Evolutionary conservation across 2,797 vertebrate genomes (phyloP).

Genomic region (Hypotaenidia okinawae): DNA sequence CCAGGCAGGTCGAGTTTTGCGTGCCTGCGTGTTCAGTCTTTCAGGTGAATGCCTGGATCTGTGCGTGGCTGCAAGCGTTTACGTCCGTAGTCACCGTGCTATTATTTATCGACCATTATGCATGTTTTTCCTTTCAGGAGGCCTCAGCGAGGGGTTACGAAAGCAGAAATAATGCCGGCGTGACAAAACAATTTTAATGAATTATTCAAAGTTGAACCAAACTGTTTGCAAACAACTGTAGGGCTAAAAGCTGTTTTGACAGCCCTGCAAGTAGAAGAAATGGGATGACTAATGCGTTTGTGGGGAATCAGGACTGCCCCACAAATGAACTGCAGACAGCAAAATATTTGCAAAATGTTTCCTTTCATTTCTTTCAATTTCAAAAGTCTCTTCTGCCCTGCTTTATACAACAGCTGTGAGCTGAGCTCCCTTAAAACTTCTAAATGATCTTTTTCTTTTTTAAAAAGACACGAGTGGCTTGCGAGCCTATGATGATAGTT

Average conservation of each 20-base stretch:
- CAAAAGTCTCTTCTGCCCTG: background rate
- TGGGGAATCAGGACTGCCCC: background rate
- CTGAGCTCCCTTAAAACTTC: background rate
- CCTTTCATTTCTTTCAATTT: background rate
- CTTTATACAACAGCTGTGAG: background rate
- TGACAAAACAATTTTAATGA: background rate
- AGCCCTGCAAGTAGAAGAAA: background rate
- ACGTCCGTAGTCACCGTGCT: background rate
- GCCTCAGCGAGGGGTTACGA: background rate
- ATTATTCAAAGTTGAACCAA: background rate
- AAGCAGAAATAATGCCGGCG: background rate
- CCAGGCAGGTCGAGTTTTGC: background rate
- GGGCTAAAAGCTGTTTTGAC: background rate
- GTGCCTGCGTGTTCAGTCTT: background rate
- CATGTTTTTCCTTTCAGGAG: slow-evolving; percentile 1
- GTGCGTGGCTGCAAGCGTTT: background rate
- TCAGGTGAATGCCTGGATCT: background rate
- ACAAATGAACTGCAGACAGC: background rate
- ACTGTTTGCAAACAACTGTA: background rate
- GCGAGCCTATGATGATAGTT: background rate
- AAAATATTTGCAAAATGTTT: background rate
- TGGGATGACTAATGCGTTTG: background rate
- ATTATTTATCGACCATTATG: background rate
- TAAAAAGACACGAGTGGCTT: background rate
- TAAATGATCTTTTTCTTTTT: background rate